phyloP scores from a whole-genome alignment of 2,797 vertebrate species.

The Helarctos malayanus region DNA sequence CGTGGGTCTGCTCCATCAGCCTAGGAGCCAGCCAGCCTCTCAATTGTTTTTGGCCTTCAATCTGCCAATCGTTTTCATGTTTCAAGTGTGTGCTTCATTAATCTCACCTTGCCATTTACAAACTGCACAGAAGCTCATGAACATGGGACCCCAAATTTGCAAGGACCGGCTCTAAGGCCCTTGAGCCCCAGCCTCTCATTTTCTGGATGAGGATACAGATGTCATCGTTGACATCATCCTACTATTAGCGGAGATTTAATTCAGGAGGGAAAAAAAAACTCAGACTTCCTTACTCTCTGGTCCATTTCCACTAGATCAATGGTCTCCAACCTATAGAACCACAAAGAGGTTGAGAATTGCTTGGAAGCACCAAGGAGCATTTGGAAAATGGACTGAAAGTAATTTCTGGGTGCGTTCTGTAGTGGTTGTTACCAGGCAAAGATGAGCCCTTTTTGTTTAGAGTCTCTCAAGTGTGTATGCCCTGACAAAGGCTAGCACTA shows the following conservation, averaged over 20 bases:
- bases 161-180: not conserved
- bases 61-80: not conserved
- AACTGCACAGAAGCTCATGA: not conserved
- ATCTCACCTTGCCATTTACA: slow-evolving; percentile 18
- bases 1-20: not conserved
- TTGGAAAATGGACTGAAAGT: slow-evolving; percentile 63
- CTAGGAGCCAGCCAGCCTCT: not conserved
- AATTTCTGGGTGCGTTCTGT: slow-evolving; percentile 53
- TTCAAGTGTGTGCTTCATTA: slow-evolving; percentile 47
- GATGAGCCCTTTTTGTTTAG: slow-evolving; percentile 63
- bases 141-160: not conserved
- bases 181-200: slow-evolving; percentile 10
- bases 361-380: slow-evolving; percentile 1
- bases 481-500: slow-evolving; percentile 48
- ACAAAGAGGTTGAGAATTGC: slow-evolving; percentile 54
- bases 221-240: slow-evolving; percentile 11
- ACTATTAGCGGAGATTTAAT: slow-evolving; percentile 16
- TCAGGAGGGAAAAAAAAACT: not conserved
- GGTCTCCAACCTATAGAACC: slow-evolving; percentile 42
- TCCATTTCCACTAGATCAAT: slow-evolving; percentile 45
- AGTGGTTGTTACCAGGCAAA: slow-evolving; percentile 50
- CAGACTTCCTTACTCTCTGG: not conserved
- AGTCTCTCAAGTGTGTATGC: slow-evolving; percentile 40
- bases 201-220: slow-evolving; percentile 51
- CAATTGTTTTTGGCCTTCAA: slow-evolving; percentile 27